Evolutionary conservation across 1,140 invertebrate species (phyloP).

Genomic region (Bombus breviceps): DNA sequence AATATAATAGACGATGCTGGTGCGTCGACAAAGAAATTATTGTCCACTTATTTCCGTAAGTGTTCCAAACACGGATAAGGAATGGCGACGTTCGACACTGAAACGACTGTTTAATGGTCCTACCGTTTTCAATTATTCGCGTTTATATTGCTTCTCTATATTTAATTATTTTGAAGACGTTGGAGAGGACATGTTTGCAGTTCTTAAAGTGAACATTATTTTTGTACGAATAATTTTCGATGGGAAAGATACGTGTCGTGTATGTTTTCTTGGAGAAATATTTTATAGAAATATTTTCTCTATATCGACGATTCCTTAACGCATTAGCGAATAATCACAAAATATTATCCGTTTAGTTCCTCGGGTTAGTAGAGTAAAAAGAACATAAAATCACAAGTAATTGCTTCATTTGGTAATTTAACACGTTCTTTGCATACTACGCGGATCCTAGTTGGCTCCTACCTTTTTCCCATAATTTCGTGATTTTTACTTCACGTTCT

Average conservation of each 20-base stretch:
- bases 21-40: conserved; percentile 11
- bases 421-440: not conserved
- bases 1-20: not conserved
- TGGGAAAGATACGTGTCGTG: too few species aligned
- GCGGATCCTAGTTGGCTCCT: too few species aligned
- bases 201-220: not conserved
- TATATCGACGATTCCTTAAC: not conserved
- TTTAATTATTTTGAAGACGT: too few species aligned
- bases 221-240: not conserved
- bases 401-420: not conserved
- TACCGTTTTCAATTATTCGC: not conserved
- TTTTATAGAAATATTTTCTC: too few species aligned
- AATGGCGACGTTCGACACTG: not conserved
- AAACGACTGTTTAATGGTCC: not conserved
- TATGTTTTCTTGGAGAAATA: too few species aligned
- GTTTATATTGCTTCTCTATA: not conserved
- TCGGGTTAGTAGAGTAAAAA: not conserved
- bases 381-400: not conserved
- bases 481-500: too few species aligned
- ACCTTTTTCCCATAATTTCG: too few species aligned
- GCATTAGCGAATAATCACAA: not conserved
- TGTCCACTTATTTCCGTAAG: not conserved
- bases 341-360: too few species aligned
- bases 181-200: not conserved
- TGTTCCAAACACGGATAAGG: not conserved